Evolutionary conservation across 2,888 invertebrate genomes (phyloP), one percentile per base, ranked within the genome.

Genomic region (Dinocampus coccinellae): DNA sequence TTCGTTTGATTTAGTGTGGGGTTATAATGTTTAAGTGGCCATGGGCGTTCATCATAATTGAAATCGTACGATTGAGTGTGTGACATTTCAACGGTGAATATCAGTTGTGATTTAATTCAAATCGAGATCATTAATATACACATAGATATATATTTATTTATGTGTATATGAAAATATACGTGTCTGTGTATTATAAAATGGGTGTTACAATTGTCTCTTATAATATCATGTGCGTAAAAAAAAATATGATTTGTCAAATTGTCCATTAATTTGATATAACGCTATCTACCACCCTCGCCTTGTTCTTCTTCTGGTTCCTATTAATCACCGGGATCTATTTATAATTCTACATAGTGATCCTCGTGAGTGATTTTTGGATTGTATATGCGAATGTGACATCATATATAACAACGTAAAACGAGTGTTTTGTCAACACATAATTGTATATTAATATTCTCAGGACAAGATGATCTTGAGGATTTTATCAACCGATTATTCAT

Each of bases 281-380:
- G 22, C 58, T 58, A n/a, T 29, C n/a, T 24, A 55, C 55, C 60
- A 62, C 26, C 42, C 24, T 42, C 42, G 62, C 62, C 62, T 62
- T 52, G 63, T 29, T 64, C 47, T 58, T 33, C 22, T 62, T 62
- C 63, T 64, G 63, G 63, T 64, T 64, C 63, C 63, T 64, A 64
- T 42, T 64, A 47, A 47, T 64, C 63, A 64, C 63, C 63, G 26
- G 63, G 63, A 47, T 64, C 52, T 47, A 24, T 20, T 34, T 26
- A 62, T 64, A 20, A 58, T 33, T n/a, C 26, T 22, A 33, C 24
- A 52, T 22, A 64, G 63, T 64, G 63, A 64, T 64, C 63, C 63
- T 64, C 63, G 63, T 64, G 63, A 64, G 63, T 64, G 63, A 64
- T 64, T 52, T 64, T 33, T 34, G 33, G 26, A 33, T 57, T 57